Percentiles rank a stretch among this genome's conserved stretches.
These are phyloP conservation scores for Melitaea cinxia DNA, from an alignment of 1,140 invertebrate genomes.

Conservation along the genomic window DNA sequence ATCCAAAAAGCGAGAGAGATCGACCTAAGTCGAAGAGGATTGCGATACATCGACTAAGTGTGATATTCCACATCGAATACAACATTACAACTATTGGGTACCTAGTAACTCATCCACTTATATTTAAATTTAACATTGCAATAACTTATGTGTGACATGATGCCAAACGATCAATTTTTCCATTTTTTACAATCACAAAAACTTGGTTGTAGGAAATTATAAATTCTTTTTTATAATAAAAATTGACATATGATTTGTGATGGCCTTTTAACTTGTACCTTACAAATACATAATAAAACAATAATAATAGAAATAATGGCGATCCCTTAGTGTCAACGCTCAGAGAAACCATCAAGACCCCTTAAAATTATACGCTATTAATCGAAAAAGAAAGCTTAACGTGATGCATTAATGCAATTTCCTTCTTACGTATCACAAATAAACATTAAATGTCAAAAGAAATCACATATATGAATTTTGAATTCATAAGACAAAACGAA, in stretches of 20 bases:
- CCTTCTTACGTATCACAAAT: constrained; percentile 77
- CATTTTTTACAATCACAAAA: constrained; percentile 39
- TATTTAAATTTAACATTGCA: constrained; percentile 67
- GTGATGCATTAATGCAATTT: constrained; percentile 76
- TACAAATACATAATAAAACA: constrained; percentile 52
- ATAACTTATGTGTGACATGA: constrained; percentile 69
- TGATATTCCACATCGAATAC: constrained; percentile 73
- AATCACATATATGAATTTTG: constrained; percentile 81
- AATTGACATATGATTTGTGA: constrained; percentile 63
- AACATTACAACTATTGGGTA: constrained; percentile 70
- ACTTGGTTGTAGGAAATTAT: constrained; percentile 12
- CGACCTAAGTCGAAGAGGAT: constrained; percentile 55
- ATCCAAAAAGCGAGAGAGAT: constrained; percentile 51
- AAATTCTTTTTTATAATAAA: constrained; percentile 38
- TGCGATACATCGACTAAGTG: constrained; percentile 69
- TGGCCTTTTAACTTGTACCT: constrained; percentile 63
- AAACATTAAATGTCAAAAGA: constrained; percentile 81
- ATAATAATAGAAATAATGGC: constrained; percentile 49
- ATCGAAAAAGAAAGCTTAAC: constrained; percentile 60
- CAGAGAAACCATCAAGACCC: constrained; percentile 44
- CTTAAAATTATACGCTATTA: constrained; percentile 54
- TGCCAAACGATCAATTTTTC: constrained; percentile 46
- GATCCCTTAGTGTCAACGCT: constrained; percentile 49
- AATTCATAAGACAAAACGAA: constrained; percentile 77
- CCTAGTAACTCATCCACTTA: constrained; percentile 50